phyloP scores from a whole-genome alignment of 2,113 vertebrate genomes.

The Physeter macrocephalus region DNA sequence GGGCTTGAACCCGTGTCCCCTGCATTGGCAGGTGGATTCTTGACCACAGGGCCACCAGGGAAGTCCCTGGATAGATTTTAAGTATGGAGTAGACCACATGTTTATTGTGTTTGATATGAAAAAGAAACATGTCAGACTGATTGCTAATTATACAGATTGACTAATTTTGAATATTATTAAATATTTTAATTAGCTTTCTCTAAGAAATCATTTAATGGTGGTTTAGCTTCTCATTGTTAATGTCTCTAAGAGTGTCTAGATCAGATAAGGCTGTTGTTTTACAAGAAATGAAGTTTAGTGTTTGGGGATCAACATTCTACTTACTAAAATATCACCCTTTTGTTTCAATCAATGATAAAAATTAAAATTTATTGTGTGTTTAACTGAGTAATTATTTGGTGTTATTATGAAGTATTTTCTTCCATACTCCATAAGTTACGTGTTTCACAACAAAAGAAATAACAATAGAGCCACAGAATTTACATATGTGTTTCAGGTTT shows the following conservation, averaged over 20 bases:
- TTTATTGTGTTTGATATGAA: not conserved
- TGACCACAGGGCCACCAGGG: too few relatives aligned
- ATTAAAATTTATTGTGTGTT: not conserved
- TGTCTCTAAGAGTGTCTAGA: not conserved
- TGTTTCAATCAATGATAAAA: not conserved
- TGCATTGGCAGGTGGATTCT: too few relatives aligned
- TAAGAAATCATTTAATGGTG: not conserved
- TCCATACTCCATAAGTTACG: not conserved
- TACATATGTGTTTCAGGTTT: not conserved
- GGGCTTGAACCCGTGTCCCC: too few relatives aligned
- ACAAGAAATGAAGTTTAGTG: not conserved
- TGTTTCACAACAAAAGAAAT: not conserved
- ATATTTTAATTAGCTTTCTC: conserved; percentile 14
- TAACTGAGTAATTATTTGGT: not conserved
- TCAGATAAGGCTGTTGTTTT: not conserved
- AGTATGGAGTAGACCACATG: not conserved
- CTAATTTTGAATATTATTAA: not conserved
- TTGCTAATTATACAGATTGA: not conserved
- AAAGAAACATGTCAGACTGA: not conserved
- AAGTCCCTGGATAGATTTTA: not conserved
- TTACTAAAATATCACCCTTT: not conserved
- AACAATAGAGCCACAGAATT: not conserved
- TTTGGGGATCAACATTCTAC: not conserved
- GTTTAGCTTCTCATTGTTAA: not conserved
- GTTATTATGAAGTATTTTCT: not conserved